Percentiles rank a stretch among this genome's conserved stretches.
phyloP scores from a whole-genome alignment of 2,797 vertebrate genomes.

The Moxostoma hubbsi region DNA sequence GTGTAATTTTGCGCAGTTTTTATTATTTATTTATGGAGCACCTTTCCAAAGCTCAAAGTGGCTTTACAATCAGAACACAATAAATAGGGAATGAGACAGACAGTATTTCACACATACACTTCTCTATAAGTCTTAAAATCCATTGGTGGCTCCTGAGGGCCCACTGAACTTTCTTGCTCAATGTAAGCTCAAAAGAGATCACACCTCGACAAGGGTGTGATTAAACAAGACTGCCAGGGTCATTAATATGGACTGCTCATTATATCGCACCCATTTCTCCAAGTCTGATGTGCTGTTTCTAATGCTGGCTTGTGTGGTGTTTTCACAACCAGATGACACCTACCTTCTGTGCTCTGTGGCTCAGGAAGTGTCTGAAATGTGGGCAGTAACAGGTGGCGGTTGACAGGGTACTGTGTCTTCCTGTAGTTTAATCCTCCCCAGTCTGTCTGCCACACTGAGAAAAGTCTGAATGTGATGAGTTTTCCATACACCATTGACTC shows the following conservation, averaged over 20 bases:
- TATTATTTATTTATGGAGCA: no score
- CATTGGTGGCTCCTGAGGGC: background rate
- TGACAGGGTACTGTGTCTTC: slow-evolving; percentile 62
- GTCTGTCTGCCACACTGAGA: slow-evolving; percentile 25
- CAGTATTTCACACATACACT: no score
- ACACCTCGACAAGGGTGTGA: slow-evolving; percentile 11
- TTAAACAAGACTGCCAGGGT: slow-evolving; percentile 31
- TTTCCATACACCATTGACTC: slow-evolving; percentile 33
- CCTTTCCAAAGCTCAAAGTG: background rate
- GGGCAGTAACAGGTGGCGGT: slow-evolving; percentile 65
- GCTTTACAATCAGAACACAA: no score
- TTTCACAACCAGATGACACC: slow-evolving; percentile 53
- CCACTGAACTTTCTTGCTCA: slow-evolving; percentile 22
- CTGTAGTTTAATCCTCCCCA: slow-evolving; percentile 46
- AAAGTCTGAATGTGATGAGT: slow-evolving; percentile 43
- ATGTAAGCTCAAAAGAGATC: slow-evolving; percentile 19
- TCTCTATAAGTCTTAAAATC: background rate
- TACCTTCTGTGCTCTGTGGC: slow-evolving; percentile 50
- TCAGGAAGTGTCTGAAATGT: slow-evolving; percentile 56
- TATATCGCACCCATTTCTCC: slow-evolving; percentile 41
- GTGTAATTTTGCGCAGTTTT: no score
- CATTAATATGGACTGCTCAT: slow-evolving; percentile 49
- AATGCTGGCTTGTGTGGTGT: slow-evolving; percentile 56
- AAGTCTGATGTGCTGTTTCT: slow-evolving; percentile 50
- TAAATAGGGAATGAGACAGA: background rate